These are phyloP conservation scores for Anhinga anhinga DNA, from an alignment of 2,113 vertebrate genomes.

Conservation along the genomic window DNA sequence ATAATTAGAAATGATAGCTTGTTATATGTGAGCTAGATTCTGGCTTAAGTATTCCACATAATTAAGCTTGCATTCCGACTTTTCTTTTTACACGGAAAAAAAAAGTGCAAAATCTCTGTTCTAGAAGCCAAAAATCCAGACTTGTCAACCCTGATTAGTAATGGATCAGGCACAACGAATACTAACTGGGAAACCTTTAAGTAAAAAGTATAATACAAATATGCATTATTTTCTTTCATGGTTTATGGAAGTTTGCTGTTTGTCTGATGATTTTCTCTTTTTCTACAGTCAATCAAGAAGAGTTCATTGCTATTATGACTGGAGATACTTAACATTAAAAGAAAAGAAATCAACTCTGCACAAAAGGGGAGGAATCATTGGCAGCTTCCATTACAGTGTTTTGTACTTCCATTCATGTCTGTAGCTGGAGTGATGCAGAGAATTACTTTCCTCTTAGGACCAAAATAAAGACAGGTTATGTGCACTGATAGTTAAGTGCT, in stretches of 20 bases:
- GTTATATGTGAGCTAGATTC: not conserved
- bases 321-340: conserved; percentile 84
- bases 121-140: not conserved
- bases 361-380: not conserved
- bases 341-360: conserved; percentile 2
- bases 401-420: conserved; percentile 30
- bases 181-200: not conserved
- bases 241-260: not conserved
- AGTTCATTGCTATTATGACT: conserved; percentile 96
- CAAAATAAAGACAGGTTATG: conserved; percentile 44
- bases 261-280: conserved; percentile 43
- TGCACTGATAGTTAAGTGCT: conserved; percentile 58
- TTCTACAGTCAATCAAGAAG: conserved; percentile 90
- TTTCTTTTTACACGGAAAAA: not conserved
- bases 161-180: not conserved
- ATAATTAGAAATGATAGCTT: not conserved
- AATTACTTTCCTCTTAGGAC: conserved; percentile 36
- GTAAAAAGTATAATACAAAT: not conserved
- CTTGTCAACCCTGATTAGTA: not conserved
- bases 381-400: conserved; percentile 25
- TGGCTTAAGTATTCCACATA: not conserved
- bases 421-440: conserved; percentile 50
- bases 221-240: not conserved
- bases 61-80: not conserved
- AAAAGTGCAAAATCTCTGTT: not conserved